Evolutionary conservation across 2,113 vertebrate genomes (phyloP), one percentile per base, ranked within the genome.

Genomic region (Cyanistes caeruleus): DNA sequence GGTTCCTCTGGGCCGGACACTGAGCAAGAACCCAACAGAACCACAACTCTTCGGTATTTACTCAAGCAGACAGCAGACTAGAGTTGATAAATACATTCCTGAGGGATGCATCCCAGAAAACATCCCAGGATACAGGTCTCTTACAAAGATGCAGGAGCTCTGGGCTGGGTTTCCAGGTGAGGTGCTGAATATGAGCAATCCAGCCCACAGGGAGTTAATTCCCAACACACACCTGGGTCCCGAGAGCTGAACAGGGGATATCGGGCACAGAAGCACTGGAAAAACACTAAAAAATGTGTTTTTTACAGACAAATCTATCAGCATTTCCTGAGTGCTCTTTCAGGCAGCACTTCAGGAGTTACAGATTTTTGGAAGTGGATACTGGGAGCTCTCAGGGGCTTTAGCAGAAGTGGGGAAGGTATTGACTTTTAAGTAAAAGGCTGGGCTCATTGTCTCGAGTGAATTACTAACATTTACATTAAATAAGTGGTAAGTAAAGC

Each of bases 401-500:
- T 64, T 12, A 60, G 63, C 9, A 88, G 31, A 91, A 58, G 70
- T 65, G 78, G 37, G 58, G 78, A 68, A 89, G 15, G 37, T 52
- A 84, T 6, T 95, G 91, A 86, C 83, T 92, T 82, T 56, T 41
- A 80, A 74, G 55, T 58, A 69, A 73, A 85, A 93, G 35, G 37
- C 80, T 95, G 68, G 63, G 22, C 64, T 89, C 68, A 37, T 75
- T 81, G 83, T 82, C 91, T 63, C 64, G 8, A 25, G 76, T 78
- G 85, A 55, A 89, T 81, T 48, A 49, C 79, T 94, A 88, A 90
- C 95, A 95, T 97, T 96, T 95, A 92, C 79, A 81, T 93, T 90
- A 95, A 94, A 67, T 77, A 90, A 90, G 72, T 59, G 79, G 37
- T 67, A 94, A 77, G 60, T 33, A 86, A 94, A 95, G 75, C 75